Percentiles rank a stretch among this genome's conserved stretches.
These are phyloP conservation scores for Micronycteris hirsuta DNA, from an alignment of 2,113 vertebrate species.

Conservation along the genomic window DNA sequence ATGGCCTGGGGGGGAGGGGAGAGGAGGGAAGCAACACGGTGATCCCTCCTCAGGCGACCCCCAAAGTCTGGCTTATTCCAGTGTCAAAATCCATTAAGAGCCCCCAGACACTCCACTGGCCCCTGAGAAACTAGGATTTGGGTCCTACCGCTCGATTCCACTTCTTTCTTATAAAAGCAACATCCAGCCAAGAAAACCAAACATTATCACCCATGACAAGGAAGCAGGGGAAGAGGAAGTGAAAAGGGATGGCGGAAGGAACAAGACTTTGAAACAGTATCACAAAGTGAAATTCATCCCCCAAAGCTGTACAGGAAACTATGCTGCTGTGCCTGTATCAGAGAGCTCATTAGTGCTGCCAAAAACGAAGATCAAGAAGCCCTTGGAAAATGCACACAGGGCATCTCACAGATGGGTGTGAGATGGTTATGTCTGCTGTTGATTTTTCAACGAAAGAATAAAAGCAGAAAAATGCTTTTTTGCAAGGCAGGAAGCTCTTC, in stretches of 20 bases:
- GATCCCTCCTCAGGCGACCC: not conserved
- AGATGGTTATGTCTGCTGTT: not conserved
- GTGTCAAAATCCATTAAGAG: not conserved
- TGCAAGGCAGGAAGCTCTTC: not conserved
- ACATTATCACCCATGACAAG: not conserved
- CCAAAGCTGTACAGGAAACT: not conserved
- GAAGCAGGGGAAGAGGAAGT: not conserved
- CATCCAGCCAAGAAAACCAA: not conserved
- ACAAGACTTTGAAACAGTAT: not conserved
- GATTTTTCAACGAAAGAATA: not conserved
- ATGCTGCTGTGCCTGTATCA: fast-evolving
- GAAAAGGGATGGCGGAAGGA: not conserved
- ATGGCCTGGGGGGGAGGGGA: not conserved
- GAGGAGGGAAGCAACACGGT: not conserved
- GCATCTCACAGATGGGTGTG: not conserved
- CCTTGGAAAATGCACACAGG: not conserved
- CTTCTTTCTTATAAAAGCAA: not conserved
- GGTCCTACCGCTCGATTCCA: not conserved
- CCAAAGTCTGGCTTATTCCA: not conserved
- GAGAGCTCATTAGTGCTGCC: not conserved
- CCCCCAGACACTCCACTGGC: not conserved
- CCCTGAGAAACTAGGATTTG: not conserved
- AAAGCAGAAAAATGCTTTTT: not conserved
- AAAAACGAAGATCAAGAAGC: not conserved
- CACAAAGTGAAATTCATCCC: not conserved